These are phyloP conservation scores for Drosophila athabasca DNA, from an alignment of 1,140 invertebrate species.

Conservation along the genomic window DNA sequence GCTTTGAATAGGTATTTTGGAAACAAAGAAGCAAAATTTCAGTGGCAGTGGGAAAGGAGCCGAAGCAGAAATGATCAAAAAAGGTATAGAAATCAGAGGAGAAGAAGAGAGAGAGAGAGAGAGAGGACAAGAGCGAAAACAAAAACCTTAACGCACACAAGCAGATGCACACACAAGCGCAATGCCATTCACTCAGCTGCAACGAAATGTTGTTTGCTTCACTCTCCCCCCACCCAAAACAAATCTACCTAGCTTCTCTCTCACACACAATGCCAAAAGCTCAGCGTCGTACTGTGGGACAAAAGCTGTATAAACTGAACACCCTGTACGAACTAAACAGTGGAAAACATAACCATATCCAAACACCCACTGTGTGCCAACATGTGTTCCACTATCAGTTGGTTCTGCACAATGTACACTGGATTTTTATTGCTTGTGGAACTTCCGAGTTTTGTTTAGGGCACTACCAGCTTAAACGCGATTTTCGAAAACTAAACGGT, in stretches of 20 bases:
- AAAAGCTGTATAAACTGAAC: not conserved
- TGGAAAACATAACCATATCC: not conserved
- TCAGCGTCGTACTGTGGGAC: slow-evolving; percentile 31
- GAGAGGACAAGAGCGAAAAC: slow-evolving; percentile 26
- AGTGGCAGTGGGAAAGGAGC: too few relatives aligned
- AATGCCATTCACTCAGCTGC: slow-evolving; percentile 52
- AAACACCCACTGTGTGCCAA: too few relatives aligned
- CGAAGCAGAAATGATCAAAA: slow-evolving; percentile 62
- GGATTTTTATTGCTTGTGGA: too few relatives aligned
- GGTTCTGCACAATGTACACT: too few relatives aligned
- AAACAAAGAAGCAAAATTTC: slow-evolving; percentile 58
- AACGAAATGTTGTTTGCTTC: slow-evolving; percentile 58
- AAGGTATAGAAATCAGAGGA: slow-evolving; percentile 45
- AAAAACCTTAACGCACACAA: slow-evolving; percentile 40
- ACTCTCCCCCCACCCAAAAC: slow-evolving; percentile 5
- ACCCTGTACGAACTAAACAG: not conserved
- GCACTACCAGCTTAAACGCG: too few relatives aligned
- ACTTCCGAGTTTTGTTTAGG: too few relatives aligned
- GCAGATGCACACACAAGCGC: slow-evolving; percentile 42
- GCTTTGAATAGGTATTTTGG: slow-evolving; percentile 30
- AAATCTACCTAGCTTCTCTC: slow-evolving; percentile 7
- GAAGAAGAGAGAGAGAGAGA: slow-evolving; percentile 8
- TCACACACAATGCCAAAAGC: slow-evolving; percentile 1
- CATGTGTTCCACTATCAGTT: too few relatives aligned
- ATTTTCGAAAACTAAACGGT: not conserved